Evolutionary conservation across 2,888 invertebrate genomes (phyloP).

Genomic region (Latheticus oryzae): DNA sequence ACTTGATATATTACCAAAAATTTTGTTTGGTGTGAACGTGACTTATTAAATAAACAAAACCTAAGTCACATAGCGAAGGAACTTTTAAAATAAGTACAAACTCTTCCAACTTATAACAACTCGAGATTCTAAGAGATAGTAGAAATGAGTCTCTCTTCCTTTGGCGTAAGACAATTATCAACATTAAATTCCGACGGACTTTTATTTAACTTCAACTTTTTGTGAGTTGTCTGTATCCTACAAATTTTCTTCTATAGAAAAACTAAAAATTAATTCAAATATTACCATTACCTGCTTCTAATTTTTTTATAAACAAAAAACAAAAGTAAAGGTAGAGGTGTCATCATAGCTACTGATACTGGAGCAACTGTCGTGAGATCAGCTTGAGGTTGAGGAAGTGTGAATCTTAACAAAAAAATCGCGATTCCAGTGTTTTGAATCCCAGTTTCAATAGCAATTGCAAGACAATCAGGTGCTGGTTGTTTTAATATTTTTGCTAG

Average conservation of each 20-base stretch:
- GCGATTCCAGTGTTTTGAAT: slow-evolving; percentile 94
- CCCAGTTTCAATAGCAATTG: slow-evolving; percentile 93
- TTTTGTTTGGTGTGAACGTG: too few species aligned
- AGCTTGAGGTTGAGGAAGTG: slow-evolving; percentile 85
- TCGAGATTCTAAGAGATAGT: slow-evolving; percentile 31
- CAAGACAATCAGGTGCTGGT: slow-evolving; percentile 76
- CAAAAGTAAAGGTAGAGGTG: slow-evolving; percentile 81
- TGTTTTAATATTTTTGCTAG: slow-evolving; percentile 73
- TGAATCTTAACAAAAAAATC: slow-evolving; percentile 86
- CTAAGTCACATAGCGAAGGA: too few species aligned
- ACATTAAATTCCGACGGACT: too few species aligned
- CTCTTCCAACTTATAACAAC: too few species aligned
- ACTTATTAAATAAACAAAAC: too few species aligned
- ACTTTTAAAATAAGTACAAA: too few species aligned
- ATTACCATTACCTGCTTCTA: slow-evolving; percentile 68
- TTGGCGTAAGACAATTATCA: slow-evolving; percentile 10
- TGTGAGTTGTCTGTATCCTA: slow-evolving; percentile 39
- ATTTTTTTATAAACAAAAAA: slow-evolving; percentile 68
- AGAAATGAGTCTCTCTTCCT: slow-evolving; percentile 15
- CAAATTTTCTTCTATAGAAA: slow-evolving; percentile 23
- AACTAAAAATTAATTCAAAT: slow-evolving; percentile 36
- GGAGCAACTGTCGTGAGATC: slow-evolving; percentile 93
- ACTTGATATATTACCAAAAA: too few species aligned
- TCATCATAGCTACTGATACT: slow-evolving; percentile 93
- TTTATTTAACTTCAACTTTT: slow-evolving; percentile 39